Evolutionary conservation across 2,888 invertebrate genomes (phyloP), one percentile per base, ranked within the genome.

Genomic region (Catocala nupta): DNA sequence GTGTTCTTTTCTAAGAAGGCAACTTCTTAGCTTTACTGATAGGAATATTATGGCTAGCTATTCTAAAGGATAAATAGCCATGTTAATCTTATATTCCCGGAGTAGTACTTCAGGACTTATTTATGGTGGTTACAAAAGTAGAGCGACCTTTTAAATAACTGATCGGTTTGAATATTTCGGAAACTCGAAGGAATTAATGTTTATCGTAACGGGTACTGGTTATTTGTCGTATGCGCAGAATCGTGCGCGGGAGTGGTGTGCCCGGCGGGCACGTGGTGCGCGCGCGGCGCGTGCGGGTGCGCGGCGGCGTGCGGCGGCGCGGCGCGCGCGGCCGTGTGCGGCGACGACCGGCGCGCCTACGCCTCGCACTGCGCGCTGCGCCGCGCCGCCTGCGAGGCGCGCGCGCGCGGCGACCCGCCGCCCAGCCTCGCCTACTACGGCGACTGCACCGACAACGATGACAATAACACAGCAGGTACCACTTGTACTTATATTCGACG

Each of bases 281-380:
- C 97, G 70, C 96, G 97, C 45, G 98, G 98, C 2, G 94, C 95
- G 49, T 98, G 98, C 90, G 95, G 97, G 9, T 98, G 98, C 87
- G 97, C 97, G 0, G 95, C 96, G 57, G 95, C 96, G 70, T 98
- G 98, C 90, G 95, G 95, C 1, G 95, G 94, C 59, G 94, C 94
- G 10, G 95, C 95, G 10, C 94, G 95, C 33, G 96, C 97, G 80
- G 96, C 96, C 3, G 97, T 98, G 13, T 98, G 98, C 87, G 97
- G 96, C 49, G 96, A 96, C 82, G 96, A 97, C 81, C 95, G 96
- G 74, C 95, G 95, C 71, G 97, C 97, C 4, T 98, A 97, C 90
- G 91, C 95, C 70, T 97, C 96, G 88, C 97, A 97, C 88, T 98
- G 98, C 85, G 97, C 97, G 78, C 95, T 98, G 86, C 96, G 96